These are phyloP conservation scores for Drosophila histrio DNA, from an alignment of 2,888 invertebrate genomes.

Conservation along the genomic window DNA sequence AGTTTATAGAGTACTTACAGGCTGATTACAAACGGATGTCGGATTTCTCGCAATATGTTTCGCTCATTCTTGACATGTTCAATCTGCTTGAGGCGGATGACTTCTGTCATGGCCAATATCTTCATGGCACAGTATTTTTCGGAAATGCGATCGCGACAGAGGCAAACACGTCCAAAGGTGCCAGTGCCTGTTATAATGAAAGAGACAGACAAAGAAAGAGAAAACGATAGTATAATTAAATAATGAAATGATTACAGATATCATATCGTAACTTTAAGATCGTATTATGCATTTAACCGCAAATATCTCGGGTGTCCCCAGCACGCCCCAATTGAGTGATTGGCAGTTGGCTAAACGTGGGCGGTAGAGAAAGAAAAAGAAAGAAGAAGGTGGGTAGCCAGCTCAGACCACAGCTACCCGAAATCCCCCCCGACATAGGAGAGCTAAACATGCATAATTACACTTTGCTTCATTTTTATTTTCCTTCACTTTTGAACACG, in stretches of 20 bases:
- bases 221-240: not conserved
- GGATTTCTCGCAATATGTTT: conserved; percentile 94
- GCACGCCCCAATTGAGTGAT: conserved; percentile 49
- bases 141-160: conserved; percentile 93
- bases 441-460: conserved; percentile 48
- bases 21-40: conserved; percentile 98
- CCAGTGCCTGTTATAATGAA: conserved; percentile 91
- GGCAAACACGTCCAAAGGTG: conserved; percentile 97
- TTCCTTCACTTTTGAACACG: conserved; percentile 66
- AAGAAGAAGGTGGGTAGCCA: conserved; percentile 4
- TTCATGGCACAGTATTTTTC: conserved; percentile 96
- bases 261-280: not conserved
- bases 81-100: conserved; percentile 97
- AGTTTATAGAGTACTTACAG: conserved; percentile 87
- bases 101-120: conserved; percentile 95
- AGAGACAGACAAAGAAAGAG: conserved; percentile 42
- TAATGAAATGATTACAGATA: not conserved
- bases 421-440: not conserved
- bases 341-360: conserved; percentile 33
- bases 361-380: conserved; percentile 5
- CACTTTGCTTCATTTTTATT: conserved; percentile 11
- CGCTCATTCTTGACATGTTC: conserved; percentile 99
- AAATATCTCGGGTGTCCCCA: conserved; percentile 42
- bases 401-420: not conserved
- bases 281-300: conserved; percentile 17